Percentiles rank a stretch among this genome's conserved stretches.
Conservation (phyloP, 2,797 vertebrate genomes). For the Pelochelys cantorii region DNA sequence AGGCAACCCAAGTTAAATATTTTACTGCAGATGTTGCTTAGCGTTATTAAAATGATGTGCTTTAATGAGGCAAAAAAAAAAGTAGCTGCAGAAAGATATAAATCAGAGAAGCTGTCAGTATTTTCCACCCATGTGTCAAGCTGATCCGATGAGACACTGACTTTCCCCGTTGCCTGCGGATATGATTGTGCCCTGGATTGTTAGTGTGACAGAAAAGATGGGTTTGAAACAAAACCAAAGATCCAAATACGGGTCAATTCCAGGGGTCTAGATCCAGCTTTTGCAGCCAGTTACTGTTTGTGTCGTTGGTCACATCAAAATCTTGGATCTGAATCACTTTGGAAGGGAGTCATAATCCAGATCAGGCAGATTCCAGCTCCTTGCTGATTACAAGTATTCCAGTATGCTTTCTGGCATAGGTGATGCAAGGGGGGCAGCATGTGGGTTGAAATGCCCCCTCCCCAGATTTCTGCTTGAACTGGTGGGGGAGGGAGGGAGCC, state of each 20-base stretch:
- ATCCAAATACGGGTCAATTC: background rate
- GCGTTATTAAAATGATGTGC: conserved; percentile 46
- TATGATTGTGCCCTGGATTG: conserved; percentile 28
- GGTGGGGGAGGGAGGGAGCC: too few relatives aligned
- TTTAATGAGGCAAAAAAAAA: conserved; percentile 34
- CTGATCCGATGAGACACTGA: conserved; percentile 59
- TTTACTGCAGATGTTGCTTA: conserved; percentile 65
- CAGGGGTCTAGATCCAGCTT: background rate
- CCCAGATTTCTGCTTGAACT: too few relatives aligned
- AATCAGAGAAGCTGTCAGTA: conserved; percentile 33
- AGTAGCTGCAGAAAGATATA: conserved; percentile 46
- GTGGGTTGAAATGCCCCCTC: too few relatives aligned
- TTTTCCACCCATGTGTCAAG: background rate
- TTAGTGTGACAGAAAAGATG: conserved; percentile 25
- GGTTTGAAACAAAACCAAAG: background rate
- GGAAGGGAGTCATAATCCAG: background rate
- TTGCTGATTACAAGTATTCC: conserved; percentile 4
- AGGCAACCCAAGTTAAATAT: conserved; percentile 65
- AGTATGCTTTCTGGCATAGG: background rate
- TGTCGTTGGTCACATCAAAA: background rate
- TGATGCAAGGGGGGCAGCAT: too few relatives aligned
- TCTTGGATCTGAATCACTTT: conserved; percentile 4
- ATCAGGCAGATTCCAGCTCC: background rate
- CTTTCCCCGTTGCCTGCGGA: background rate
- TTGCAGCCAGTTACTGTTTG: conserved; percentile 20